Evolutionary conservation across 2,888 invertebrate species (phyloP).

Genomic region (Drosophila lacicola): DNA sequence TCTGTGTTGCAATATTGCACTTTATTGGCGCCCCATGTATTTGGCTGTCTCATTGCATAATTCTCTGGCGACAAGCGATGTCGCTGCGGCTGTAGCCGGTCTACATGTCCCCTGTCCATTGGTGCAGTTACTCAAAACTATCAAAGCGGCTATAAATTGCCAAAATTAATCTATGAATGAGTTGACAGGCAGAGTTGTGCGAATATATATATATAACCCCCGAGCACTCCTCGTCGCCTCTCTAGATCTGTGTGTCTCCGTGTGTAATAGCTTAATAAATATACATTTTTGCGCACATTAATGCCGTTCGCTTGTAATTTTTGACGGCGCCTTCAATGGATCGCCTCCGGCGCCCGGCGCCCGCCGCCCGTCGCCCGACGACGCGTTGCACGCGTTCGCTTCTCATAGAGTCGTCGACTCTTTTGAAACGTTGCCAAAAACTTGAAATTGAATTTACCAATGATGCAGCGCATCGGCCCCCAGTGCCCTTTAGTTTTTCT

Average conservation of each 20-base stretch:
- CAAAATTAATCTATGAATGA: constrained; percentile 80
- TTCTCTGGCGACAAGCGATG: constrained; percentile 51
- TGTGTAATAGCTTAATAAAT: constrained; percentile 73
- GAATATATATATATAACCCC: neutral
- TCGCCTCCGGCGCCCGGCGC: constrained; percentile 35
- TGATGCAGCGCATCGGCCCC: constrained; percentile 67
- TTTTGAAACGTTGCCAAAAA: constrained; percentile 76
- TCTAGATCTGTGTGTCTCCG: neutral
- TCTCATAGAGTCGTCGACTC: constrained; percentile 44
- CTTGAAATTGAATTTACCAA: constrained; percentile 76
- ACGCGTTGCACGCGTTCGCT: constrained; percentile 39
- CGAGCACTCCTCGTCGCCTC: neutral
- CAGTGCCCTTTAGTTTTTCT: constrained; percentile 45
- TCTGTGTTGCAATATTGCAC: constrained; percentile 28
- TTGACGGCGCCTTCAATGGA: constrained; percentile 60
- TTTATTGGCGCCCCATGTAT: constrained; percentile 34
- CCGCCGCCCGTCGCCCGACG: constrained; percentile 36
- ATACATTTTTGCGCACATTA: constrained; percentile 67
- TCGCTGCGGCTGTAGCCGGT: constrained; percentile 29
- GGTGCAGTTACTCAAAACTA: constrained; percentile 73
- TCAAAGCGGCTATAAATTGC: constrained; percentile 72
- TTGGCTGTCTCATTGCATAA: constrained; percentile 63
- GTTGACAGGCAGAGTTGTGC: constrained; percentile 55
- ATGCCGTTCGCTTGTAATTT: constrained; percentile 66
- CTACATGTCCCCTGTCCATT: constrained; percentile 33